phyloP scores from a whole-genome alignment of 2,113 vertebrate genomes.

The Oreochromis spilurus region DNA sequence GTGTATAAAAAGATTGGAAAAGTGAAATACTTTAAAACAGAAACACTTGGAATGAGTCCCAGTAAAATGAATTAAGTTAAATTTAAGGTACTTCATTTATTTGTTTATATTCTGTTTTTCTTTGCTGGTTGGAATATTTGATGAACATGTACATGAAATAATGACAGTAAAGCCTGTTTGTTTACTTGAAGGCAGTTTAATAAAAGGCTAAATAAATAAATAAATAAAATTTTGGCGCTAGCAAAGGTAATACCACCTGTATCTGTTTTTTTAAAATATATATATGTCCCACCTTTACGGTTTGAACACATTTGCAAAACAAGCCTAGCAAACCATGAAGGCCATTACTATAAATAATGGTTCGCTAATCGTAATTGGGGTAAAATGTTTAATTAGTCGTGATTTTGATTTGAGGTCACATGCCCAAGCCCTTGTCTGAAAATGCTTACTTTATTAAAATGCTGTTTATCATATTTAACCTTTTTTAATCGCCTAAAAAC shows the following conservation, averaged over 20 bases:
- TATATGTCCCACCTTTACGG: not conserved
- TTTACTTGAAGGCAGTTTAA: not conserved
- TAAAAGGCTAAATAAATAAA: not conserved
- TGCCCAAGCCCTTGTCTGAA: not conserved
- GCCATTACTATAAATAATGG: not conserved
- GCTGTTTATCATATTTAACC: not conserved
- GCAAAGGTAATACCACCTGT: not conserved
- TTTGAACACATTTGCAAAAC: not conserved
- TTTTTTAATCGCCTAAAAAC: not conserved
- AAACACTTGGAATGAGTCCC: not conserved
- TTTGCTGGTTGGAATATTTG: not conserved
- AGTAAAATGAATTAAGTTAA: not conserved
- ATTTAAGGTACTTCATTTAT: not conserved
- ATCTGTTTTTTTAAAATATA: accelerated
- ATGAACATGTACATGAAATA: not conserved
- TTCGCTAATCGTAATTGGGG: not conserved
- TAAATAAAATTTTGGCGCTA: not conserved
- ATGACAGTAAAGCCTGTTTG: not conserved
- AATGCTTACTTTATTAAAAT: not conserved
- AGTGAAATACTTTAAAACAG: not conserved
- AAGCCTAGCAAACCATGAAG: not conserved
- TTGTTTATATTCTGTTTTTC: not conserved
- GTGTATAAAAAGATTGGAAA: not conserved
- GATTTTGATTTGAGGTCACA: not conserved
- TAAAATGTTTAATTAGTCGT: not conserved